Evolutionary conservation across 2,113 vertebrate genomes (phyloP).

Genomic region (Ceyx melanurus): DNA sequence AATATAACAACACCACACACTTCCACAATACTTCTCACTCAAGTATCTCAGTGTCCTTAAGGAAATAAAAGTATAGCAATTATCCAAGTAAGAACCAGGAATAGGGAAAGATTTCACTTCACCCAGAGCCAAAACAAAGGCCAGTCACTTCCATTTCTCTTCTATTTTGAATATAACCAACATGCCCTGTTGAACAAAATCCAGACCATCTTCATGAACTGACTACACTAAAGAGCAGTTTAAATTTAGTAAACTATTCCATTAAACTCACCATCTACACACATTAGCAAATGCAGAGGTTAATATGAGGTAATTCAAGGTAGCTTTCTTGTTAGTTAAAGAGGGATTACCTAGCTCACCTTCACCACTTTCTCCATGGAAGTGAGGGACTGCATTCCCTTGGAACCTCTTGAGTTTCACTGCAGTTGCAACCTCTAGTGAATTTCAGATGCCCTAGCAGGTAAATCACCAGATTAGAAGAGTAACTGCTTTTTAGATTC

Average conservation of each 20-base stretch:
- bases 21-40: not conserved
- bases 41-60: not conserved
- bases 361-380: not conserved
- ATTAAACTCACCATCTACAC: not conserved
- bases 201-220: not conserved
- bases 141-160: not conserved
- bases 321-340: not conserved
- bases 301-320: not conserved
- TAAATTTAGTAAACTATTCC: not conserved
- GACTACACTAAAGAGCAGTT: not conserved
- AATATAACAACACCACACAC: not conserved
- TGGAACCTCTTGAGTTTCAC: not conserved
- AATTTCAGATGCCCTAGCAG: not conserved
- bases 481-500: not conserved
- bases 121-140: not conserved
- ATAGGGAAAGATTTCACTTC: not conserved
- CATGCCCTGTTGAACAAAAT: not conserved
- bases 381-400: rapidly evolving
- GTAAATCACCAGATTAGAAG: not conserved
- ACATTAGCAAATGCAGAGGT: rapidly evolving
- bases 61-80: not conserved
- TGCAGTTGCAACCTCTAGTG: not conserved
- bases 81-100: not conserved
- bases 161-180: not conserved
- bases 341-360: not conserved